These are phyloP conservation scores for Drosophila putrida DNA, from an alignment of 2,888 invertebrate genomes.

Conservation along the genomic window DNA sequence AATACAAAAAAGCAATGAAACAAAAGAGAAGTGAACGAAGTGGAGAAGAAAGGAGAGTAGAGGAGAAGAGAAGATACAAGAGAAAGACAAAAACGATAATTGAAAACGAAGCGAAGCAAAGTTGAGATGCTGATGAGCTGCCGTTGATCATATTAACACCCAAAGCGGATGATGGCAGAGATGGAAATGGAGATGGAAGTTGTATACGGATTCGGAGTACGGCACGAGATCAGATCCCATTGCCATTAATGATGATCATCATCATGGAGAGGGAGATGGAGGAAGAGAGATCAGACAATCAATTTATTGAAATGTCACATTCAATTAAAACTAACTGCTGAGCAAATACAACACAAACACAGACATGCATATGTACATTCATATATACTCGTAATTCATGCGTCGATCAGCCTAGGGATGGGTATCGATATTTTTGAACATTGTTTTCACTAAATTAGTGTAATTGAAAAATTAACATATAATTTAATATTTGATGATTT, in stretches of 20 bases:
- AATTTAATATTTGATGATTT: too few relatives aligned
- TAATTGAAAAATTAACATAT: too few relatives aligned
- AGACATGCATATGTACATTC: background rate
- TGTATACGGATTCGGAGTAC: slow-evolving; percentile 16
- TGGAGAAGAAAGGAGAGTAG: background rate
- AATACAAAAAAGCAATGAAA: slow-evolving; percentile 23
- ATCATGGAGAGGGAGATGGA: slow-evolving; percentile 14
- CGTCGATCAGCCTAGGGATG: slow-evolving; percentile 54
- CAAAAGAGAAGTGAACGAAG: background rate
- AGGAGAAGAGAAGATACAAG: background rate
- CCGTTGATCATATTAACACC: slow-evolving; percentile 79
- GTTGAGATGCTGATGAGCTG: slow-evolving; percentile 78
- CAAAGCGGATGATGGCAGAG: slow-evolving; percentile 32
- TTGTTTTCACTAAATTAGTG: too few relatives aligned
- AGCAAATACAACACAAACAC: slow-evolving; percentile 64
- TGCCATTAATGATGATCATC: slow-evolving; percentile 44
- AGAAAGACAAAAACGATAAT: slow-evolving; percentile 49
- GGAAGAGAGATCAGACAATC: slow-evolving; percentile 43
- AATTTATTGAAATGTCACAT: slow-evolving; percentile 82
- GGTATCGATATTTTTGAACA: too few relatives aligned
- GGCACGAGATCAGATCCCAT: slow-evolving; percentile 51
- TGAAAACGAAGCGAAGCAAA: slow-evolving; percentile 60
- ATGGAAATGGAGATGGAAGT: slow-evolving; percentile 40
- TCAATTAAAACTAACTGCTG: slow-evolving; percentile 80
- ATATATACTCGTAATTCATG: slow-evolving; percentile 58